Evolutionary conservation across 1,140 invertebrate species (phyloP), one percentile per base, ranked within the genome.

Genomic region (Nilaparvata lugens): DNA sequence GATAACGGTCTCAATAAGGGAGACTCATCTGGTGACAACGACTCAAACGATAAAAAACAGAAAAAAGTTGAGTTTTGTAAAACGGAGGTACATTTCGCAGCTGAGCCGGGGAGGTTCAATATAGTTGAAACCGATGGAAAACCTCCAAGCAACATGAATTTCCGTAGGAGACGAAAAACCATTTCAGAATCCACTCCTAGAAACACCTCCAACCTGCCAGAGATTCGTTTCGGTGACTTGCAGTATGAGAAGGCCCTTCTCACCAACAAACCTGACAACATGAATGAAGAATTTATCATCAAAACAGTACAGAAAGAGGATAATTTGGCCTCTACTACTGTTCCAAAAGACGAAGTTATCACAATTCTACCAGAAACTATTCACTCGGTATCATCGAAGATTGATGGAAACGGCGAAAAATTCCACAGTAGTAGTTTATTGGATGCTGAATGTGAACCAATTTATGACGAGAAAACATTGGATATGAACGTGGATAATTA

Each of bases 71-170:
- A 86, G 66, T 91, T 91, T 71, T 88, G 87, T 69, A 90, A 90
- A 75, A 91, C 88, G 0, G 89, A 91, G 75, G 82, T 91, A 18
- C 89, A 91, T 71, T 90, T 91, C 72, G 85, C 87, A 0, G 84
- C 86, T n/a, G 88, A 90, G 68, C 84, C 86, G 1, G 88, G 89
- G 0, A 83, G 83, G 65, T 85, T 91, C 0, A 89, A 90, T 69
- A 90, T 91, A 52, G 88, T 91, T n/a, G 87, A 88, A 71, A 90
- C 88, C 0, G 87, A 89, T 70, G 87, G 85, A 52, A 91, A 91
- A 70, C 88, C 88, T 52, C 88, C 88, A 19, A 86, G 88, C 6
- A 86, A 85, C 1, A 87, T 88, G 69, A 83, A 86, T 69, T 90
- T 88, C 70, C 76, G 88, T 60, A 78, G 84, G 67, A 70, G 67